A percentile compares a stretch with the other conserved stretches of the same genome.
Evolutionary conservation across 2,888 invertebrate species (phyloP).

Genomic region (Archaeoteleia sp.): DNA sequence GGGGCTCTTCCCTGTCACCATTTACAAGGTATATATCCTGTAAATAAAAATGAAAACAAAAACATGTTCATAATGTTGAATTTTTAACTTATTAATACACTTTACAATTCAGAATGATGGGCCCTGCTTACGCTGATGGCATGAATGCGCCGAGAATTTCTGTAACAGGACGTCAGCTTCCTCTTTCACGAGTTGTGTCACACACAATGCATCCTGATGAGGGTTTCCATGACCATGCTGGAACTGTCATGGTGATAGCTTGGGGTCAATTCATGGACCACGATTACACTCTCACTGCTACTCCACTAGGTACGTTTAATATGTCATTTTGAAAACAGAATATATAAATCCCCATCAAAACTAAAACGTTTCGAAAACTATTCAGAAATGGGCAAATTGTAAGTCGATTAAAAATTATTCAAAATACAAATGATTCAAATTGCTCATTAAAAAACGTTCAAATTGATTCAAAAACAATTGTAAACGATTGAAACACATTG

Average conservation of each 20-base stretch:
- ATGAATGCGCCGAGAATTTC: slow-evolving; percentile 89
- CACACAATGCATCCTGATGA: slow-evolving; percentile 95
- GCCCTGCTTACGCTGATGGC: slow-evolving; percentile 89
- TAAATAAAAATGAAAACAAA: slow-evolving; percentile 1
- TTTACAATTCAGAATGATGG: slow-evolving; percentile 78
- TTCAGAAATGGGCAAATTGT: no score
- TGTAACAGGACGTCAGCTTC: slow-evolving; percentile 85
- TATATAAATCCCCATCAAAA: no score
- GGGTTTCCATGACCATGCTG: slow-evolving; percentile 94
- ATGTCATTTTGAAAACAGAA: slow-evolving; percentile 2
- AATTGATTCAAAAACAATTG: background rate
- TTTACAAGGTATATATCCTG: slow-evolving; percentile 82
- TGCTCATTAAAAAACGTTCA: no score
- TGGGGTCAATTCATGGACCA: slow-evolving; percentile 98
- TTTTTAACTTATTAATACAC: slow-evolving; percentile 7
- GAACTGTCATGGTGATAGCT: slow-evolving; percentile 93
- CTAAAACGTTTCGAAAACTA: no score
- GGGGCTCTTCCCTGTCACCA: slow-evolving; percentile 90
- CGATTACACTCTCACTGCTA: slow-evolving; percentile 92
- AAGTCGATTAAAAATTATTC: no score
- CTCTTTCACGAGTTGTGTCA: slow-evolving; percentile 89
- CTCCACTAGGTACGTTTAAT: slow-evolving; percentile 83
- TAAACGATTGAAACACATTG: background rate
- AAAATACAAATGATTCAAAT: no score
- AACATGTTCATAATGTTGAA: background rate